Evolutionary conservation across 2,113 vertebrate genomes (phyloP).

Genomic region (Sisor rabdophorus): DNA sequence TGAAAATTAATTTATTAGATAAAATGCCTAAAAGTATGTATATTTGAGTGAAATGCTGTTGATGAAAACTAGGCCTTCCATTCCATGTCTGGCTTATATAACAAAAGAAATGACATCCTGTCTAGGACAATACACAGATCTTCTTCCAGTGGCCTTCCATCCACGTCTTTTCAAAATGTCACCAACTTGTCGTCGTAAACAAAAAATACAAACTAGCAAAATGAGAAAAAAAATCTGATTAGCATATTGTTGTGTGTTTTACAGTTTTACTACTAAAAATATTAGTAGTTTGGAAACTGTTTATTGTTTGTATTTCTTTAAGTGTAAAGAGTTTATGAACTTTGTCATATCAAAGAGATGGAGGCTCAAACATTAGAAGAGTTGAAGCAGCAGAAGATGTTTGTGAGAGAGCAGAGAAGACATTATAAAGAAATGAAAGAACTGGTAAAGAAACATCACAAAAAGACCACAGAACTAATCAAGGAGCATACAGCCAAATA

Average conservation of each 20-base stretch:
- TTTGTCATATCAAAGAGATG: conserved; percentile 71
- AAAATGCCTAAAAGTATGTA: neutral
- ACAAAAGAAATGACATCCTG: too few species aligned
- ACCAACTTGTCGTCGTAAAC: too few species aligned
- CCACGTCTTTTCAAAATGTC: too few species aligned
- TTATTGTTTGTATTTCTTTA: neutral
- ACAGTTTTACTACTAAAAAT: too few species aligned
- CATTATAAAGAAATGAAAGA: conserved; percentile 99
- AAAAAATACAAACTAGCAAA: too few species aligned
- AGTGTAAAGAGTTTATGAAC: neutral
- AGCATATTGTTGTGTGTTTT: too few species aligned
- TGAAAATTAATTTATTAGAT: neutral
- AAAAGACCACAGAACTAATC: conserved; percentile 90
- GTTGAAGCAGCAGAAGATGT: conserved; percentile 88
- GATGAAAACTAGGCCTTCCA: too few species aligned
- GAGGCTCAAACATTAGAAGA: conserved; percentile 82
- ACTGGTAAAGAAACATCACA: conserved; percentile 90
- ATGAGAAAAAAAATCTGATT: too few species aligned
- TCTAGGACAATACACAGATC: too few species aligned
- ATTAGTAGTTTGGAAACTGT: too few species aligned
- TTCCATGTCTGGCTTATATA: too few species aligned
- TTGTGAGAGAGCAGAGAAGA: conserved; percentile 90
- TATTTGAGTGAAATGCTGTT: neutral
- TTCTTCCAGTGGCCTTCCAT: too few species aligned
- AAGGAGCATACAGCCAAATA: conserved; percentile 85